Evolutionary conservation across 2,113 vertebrate genomes (phyloP).

Genomic region (Atrichornis clamosus): DNA sequence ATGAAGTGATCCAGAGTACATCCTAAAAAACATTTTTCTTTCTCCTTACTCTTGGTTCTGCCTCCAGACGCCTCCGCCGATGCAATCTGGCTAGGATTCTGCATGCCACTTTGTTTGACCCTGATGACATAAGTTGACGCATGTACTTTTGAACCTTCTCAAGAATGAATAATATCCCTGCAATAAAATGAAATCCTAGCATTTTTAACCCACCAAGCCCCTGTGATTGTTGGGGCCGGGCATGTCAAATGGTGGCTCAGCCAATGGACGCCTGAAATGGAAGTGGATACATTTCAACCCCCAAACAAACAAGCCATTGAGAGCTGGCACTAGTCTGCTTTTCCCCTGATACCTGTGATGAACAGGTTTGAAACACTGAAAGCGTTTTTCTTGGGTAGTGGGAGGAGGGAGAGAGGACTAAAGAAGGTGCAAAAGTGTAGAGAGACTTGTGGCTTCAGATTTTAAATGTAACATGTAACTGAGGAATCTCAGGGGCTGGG

Average conservation of each 20-base stretch:
- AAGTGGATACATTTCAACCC: not conserved
- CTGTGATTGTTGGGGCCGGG: not conserved
- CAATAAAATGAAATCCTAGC: slow-evolving; percentile 67
- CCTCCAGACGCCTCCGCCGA: not conserved
- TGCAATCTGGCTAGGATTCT: slow-evolving; percentile 35
- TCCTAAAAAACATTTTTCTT: not conserved
- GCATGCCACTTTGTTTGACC: slow-evolving; percentile 59
- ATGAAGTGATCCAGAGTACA: not conserved
- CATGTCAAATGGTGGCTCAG: not conserved
- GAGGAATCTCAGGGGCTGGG: not conserved
- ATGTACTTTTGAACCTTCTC: slow-evolving; percentile 68
- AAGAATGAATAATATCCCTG: slow-evolving; percentile 65
- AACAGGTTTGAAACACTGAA: not conserved
- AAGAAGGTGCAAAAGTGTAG: not conserved
- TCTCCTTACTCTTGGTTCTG: not conserved
- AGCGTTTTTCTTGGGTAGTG: not conserved
- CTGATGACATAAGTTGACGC: slow-evolving; percentile 55
- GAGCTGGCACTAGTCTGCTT: not conserved
- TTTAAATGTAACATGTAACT: not conserved
- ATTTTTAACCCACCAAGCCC: slow-evolving; percentile 44
- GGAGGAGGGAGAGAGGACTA: not conserved
- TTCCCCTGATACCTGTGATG: slow-evolving; percentile 15
- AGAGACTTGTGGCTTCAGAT: not conserved
- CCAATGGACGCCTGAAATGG: not conserved
- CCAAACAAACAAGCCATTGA: not conserved